Evolutionary conservation across 2,113 vertebrate genomes (phyloP), one percentile per base, ranked within the genome.

Genomic region (Percopsis transmontana): DNA sequence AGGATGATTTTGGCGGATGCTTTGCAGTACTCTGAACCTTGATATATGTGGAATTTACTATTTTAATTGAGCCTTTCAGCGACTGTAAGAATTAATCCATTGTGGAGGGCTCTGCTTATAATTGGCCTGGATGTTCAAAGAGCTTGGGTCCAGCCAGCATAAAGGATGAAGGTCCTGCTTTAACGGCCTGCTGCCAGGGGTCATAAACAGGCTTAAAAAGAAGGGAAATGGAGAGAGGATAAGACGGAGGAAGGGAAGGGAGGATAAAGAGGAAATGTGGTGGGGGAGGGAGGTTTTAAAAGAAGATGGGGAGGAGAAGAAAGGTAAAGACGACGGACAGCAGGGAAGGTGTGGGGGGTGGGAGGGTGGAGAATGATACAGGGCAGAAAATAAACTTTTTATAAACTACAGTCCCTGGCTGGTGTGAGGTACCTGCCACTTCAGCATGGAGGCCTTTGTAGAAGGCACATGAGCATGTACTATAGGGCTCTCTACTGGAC

Each of bases 201-300:
- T 62, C 77, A 72, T 80, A 72, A 77, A 77, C 45, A 33, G 69
- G 33, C 41, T 61, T 53, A 56, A 41, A 41, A 47, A 60, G 39
- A 67, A 21, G 56, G 75, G 75, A 81, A 77, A 75, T 55, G 53
- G 19, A 13, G 18, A 5, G 70, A 77, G 51, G 67, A 62, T 33
- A 14, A 41, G 16, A 50, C 20, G 58, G 44, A 19, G 40, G 51
- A 23, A 1, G 51, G 50, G 41, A 7, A 51, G 23, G 13, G 2
- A 50, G 40, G 21, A 27, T 12, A 16, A n/a, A 20, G 38, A 41
- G 39, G 18, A 38, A 58, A 15, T 15, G 52, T 52, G 19, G 18
- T 11, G 50, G 1, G 44, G 47, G 18, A 3, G 50, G 50, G 21
- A 6, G 38, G 38, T 13, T 13, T 21, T 55, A 10, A 33, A 13